Base-by-base conservation (phyloP, 2,888 invertebrate species). In the Scelioninae gen. 2 region DNA sequence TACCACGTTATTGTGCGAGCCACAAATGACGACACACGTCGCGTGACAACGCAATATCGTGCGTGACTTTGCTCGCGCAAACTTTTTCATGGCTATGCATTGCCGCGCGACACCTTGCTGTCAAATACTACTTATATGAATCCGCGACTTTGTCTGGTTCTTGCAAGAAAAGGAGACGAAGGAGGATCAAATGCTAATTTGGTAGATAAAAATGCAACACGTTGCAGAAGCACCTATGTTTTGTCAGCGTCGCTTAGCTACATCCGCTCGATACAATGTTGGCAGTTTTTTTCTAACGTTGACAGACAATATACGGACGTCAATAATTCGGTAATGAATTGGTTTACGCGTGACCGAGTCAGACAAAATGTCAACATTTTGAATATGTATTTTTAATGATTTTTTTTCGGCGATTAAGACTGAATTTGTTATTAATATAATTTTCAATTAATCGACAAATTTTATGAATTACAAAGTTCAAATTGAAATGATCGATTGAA, bases 241-340 rank as follows among this genome's bases (percentile, higher is more conserved):
- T 73, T 61, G 63, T 37, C 18, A 13, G 28, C 57, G 75, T 75
- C 72, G 73, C 75, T 75, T 72, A 55, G 75, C 53, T 71, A 72
- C 74, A 70, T 69, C 19, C 65, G 73, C 41, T 75, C 73, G 65
- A 75, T 72, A 69, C 31, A 37, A 75, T 63, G 71, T 68, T 73
- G 60, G 53, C 68, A 58, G 53, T 57, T 65, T 60, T 64, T 69
- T 53, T 25, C 7, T 41, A 28, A 22, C 52, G 48, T 64, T 71
- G 57, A 70, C 63, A 70, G 25, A n/a, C 33, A 31, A 41, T 31
- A 10, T 18, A 2, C 33, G 43, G 25, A 37, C 53, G 53, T 43
- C 60, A 46, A 31, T 13, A 45, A 45, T 28, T 2, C 11, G 22
- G 19, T 18, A 16, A 45, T 25, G 18, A 55, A 53, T 33, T 33